Conservation (phyloP, 2,888 invertebrate species). For the Ophion ellenae region DNA sequence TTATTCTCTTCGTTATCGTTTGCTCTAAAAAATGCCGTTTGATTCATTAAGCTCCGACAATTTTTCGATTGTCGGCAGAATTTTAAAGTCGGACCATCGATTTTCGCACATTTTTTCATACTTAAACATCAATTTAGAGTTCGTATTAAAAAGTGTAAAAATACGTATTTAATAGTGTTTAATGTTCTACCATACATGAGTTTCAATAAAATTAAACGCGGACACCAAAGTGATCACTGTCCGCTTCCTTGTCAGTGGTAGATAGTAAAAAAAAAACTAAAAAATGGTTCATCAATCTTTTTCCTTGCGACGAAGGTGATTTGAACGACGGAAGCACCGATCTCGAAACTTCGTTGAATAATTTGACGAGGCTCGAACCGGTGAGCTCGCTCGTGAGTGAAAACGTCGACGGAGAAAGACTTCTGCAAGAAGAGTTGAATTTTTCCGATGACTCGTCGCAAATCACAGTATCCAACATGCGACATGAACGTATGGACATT, state of each 20-base stretch:
- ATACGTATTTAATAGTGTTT: too few relatives aligned
- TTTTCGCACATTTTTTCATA: too few relatives aligned
- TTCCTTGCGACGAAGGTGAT: slow-evolving; percentile 27
- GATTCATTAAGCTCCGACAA: too few relatives aligned
- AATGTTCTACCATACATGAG: too few relatives aligned
- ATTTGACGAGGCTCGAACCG: slow-evolving; percentile 1
- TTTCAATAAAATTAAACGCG: too few relatives aligned
- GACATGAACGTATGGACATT: slow-evolving; percentile 84
- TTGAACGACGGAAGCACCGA: slow-evolving; percentile 50
- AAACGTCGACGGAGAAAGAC: slow-evolving; percentile 42
- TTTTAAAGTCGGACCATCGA: too few relatives aligned
- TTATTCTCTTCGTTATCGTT: too few relatives aligned
- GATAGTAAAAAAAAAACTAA: background rate
- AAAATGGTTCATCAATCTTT: background rate
- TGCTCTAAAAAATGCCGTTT: too few relatives aligned
- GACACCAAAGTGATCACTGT: too few relatives aligned
- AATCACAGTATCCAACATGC: slow-evolving; percentile 71
- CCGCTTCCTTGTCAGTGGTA: too few relatives aligned
- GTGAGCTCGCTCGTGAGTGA: slow-evolving; percentile 11
- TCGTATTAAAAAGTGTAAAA: background rate
- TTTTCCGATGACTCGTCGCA: slow-evolving; percentile 72
- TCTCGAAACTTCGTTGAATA: slow-evolving; percentile 46
- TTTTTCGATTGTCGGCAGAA: too few relatives aligned
- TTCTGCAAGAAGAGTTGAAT: slow-evolving; percentile 70
- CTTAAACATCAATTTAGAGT: too few relatives aligned